These are phyloP conservation scores for Cynocephalus volans DNA, from an alignment of 2,113 vertebrate genomes.

Conservation along the genomic window DNA sequence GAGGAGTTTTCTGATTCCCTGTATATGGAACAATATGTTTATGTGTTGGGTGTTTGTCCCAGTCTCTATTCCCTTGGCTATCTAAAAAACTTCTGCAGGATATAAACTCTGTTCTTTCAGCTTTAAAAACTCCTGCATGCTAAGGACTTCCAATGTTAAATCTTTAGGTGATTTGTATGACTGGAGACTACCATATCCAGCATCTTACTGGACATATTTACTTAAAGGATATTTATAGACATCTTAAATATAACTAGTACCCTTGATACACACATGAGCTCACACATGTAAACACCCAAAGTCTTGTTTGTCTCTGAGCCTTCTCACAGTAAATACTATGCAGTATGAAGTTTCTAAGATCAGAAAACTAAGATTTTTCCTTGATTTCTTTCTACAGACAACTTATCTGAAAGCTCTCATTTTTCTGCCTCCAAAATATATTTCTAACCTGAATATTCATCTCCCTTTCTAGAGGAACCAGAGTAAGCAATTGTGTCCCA, in stretches of 20 bases:
- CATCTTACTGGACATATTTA: not conserved
- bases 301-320: not conserved
- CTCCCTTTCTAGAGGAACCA: not conserved
- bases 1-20: not conserved
- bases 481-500: not conserved
- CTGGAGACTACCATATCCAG: not conserved
- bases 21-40: not conserved
- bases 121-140: not conserved
- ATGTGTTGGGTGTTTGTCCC: not conserved
- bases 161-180: not conserved
- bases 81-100: not conserved
- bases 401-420: not conserved
- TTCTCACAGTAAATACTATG: not conserved
- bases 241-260: not conserved
- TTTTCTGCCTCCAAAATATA: not conserved
- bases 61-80: not conserved
- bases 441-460: not conserved
- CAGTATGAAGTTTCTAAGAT: not conserved
- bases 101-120: not conserved
- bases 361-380: not conserved
- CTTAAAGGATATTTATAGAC: not conserved
- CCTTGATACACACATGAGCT: not conserved
- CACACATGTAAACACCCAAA: not conserved
- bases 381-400: not conserved
- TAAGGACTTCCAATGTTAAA: not conserved